Conservation (phyloP, 2,113 vertebrate species). For the Hippocampus zosterae region DNA sequence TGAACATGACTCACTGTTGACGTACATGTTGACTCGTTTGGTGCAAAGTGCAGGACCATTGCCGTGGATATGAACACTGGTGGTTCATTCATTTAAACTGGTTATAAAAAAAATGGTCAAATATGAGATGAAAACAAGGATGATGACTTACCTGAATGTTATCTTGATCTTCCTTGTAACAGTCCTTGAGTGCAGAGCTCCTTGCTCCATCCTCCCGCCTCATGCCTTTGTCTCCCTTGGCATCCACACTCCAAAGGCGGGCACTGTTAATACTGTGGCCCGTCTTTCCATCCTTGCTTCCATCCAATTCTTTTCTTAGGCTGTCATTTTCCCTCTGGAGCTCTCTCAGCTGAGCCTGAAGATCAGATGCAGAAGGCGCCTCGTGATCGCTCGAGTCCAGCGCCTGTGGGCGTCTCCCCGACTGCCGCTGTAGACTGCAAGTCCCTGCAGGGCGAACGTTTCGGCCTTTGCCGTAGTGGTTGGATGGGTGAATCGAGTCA, state of each 20-base stretch:
- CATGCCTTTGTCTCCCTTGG: conserved; percentile 83
- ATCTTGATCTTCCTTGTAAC: conserved; percentile 85
- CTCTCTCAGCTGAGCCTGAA: conserved; percentile 87
- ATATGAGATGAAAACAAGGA: conserved; percentile 3
- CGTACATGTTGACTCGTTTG: background rate
- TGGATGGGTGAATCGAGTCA: conserved; percentile 77
- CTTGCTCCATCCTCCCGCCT: conserved; percentile 86
- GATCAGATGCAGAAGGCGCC: conserved; percentile 79
- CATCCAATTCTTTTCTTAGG: conserved; percentile 87
- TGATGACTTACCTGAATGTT: conserved; percentile 82
- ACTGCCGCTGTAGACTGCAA: conserved; percentile 76
- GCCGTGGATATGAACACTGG: background rate
- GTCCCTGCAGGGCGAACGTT: conserved; percentile 59
- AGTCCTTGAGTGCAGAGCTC: conserved; percentile 84
- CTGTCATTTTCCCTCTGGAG: conserved; percentile 88
- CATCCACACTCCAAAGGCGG: conserved; percentile 91
- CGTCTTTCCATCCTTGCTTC: conserved; percentile 80
- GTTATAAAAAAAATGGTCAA: background rate
- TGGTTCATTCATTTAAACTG: background rate
- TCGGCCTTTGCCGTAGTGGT: conserved; percentile 77
- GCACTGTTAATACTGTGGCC: conserved; percentile 85
- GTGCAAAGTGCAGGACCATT: background rate
- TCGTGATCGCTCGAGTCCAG: conserved; percentile 38
- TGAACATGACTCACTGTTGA: conserved; percentile 6
- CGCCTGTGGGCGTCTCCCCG: conserved; percentile 50